A percentile compares a stretch with the other conserved stretches of the same genome.
These are phyloP conservation scores for Brachycybe producta DNA, from an alignment of 2,888 invertebrate genomes.

Conservation along the genomic window DNA sequence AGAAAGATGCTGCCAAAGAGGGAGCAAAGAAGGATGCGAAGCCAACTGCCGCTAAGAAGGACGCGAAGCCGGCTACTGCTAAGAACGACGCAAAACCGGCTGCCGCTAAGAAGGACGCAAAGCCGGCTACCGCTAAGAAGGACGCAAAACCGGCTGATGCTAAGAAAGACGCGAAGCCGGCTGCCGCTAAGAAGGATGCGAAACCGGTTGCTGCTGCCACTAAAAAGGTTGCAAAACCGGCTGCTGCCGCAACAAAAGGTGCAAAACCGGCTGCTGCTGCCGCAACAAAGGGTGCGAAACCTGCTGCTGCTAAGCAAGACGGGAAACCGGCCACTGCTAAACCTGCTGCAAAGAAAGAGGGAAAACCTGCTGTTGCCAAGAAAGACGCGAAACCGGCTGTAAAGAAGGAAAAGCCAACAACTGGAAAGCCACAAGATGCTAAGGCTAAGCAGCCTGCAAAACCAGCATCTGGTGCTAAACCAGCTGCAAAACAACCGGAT, in stretches of 20 bases:
- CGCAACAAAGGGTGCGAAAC: slow-evolving; percentile 20
- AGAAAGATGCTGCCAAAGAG: not conserved
- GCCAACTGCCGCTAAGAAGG: slow-evolving; percentile 2
- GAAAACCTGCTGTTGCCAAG: slow-evolving; percentile 19
- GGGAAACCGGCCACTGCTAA: slow-evolving; percentile 22
- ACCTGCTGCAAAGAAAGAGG: slow-evolving; percentile 18
- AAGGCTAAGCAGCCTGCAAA: too few relatives aligned
- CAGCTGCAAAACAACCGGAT: too few relatives aligned
- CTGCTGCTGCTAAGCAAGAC: slow-evolving; percentile 20
- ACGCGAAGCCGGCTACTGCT: slow-evolving; percentile 20
- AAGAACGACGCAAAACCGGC: slow-evolving; percentile 23
- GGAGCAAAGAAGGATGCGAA: not conserved
- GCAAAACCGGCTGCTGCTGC: not conserved
- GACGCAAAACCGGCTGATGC: slow-evolving; percentile 16
- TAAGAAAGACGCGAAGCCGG: slow-evolving; percentile 12
- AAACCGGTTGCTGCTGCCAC: slow-evolving; percentile 4
- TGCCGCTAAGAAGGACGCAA: not conserved
- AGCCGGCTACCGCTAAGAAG: slow-evolving; percentile 19
- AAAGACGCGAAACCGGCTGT: slow-evolving; percentile 21
- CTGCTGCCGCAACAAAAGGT: not conserved
- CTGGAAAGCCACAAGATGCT: slow-evolving; percentile 30
- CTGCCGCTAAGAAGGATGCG: slow-evolving; percentile 19
- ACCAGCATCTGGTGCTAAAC: too few relatives aligned
- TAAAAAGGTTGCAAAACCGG: not conserved
- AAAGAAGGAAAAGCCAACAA: slow-evolving; percentile 13